phyloP scores from a whole-genome alignment of 2,888 invertebrate genomes.

The Timema podura region DNA sequence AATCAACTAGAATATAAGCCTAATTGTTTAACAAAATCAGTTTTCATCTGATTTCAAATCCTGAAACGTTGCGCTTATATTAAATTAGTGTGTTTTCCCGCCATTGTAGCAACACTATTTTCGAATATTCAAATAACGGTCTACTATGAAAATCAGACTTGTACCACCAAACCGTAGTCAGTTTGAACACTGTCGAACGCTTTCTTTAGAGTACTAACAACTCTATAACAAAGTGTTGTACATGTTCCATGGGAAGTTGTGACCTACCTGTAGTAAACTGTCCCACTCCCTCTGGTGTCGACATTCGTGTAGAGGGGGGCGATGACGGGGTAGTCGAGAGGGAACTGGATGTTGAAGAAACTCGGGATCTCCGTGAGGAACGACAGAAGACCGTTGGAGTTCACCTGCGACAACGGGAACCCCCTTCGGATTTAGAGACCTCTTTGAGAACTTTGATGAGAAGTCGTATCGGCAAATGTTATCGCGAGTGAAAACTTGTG shows the following conservation, averaged over 20 bases:
- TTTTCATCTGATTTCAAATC: not conserved
- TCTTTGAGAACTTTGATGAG: no score
- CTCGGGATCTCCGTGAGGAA: conserved; percentile 83
- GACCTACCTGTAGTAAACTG: conserved; percentile 61
- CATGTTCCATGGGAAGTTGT: not conserved
- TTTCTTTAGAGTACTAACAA: no score
- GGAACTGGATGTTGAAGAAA: conserved; percentile 85
- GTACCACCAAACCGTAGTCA: no score
- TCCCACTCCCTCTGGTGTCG: conserved; percentile 70
- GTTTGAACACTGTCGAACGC: no score
- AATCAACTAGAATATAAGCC: not conserved
- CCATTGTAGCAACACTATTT: no score
- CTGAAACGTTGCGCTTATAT: not conserved
- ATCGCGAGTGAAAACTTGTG: no score
- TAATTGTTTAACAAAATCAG: not conserved
- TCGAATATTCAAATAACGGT: no score
- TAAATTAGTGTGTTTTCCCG: no score
- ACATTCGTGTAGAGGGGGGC: conserved; percentile 90
- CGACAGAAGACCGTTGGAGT: conserved; percentile 84
- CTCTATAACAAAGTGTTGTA: not conserved
- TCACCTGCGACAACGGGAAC: conserved; percentile 59
- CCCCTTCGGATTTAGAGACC: no score
- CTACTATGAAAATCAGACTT: no score
- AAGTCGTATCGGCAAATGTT: no score
- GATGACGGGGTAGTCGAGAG: conserved; percentile 82